Evolutionary conservation across 2,888 invertebrate genomes (phyloP), one percentile per base, ranked within the genome.

Genomic region (Corbicula japonica): DNA sequence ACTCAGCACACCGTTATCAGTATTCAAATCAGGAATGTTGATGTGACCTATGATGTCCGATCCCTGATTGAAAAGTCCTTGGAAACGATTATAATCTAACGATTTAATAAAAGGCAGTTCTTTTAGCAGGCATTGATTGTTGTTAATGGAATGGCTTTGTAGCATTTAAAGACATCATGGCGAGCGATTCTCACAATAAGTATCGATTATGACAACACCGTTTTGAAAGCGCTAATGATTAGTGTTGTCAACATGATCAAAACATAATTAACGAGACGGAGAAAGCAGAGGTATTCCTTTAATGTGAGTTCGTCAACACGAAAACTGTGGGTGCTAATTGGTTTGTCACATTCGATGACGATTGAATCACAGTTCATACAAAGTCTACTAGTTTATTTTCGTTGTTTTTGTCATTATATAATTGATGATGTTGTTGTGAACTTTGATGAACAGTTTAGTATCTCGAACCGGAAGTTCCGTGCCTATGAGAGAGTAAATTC

Each of bases 121-220:
- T 66, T 66, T 66, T 66, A 66, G 23, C 66, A 54, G 66, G 4
- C 54, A 66, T 66, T 52, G 66, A 66, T 66, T 66, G 41, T 28
- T 32, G 52, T 48, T 66, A 66, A 66, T 66, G 66, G 66, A 66
- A 66, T 52, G 52, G 54, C 66, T 52, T 52, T 66, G 66, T 66
- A 52, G 35, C 30, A 15, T 58, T 52, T 28, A 54, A 66, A 66
- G 52, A 26, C 41, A 54, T 54, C 66, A 41, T 54, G 38, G 52
- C 28, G 66, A 50, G 66, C 41, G 41, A 66, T 66, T 66, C 54
- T 54, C 66, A 66, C 66, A 41, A 54, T 41, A 21, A 41, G 66
- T 66, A 66, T 66, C 41, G 66, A 66, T 66, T 66, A 54, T 38
- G 35, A 28, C 66, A 41, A 54, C 66, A 66, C 66, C 66, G 10